Conservation (phyloP, 2,113 vertebrate genomes). For the Ailurus styani region DNA sequence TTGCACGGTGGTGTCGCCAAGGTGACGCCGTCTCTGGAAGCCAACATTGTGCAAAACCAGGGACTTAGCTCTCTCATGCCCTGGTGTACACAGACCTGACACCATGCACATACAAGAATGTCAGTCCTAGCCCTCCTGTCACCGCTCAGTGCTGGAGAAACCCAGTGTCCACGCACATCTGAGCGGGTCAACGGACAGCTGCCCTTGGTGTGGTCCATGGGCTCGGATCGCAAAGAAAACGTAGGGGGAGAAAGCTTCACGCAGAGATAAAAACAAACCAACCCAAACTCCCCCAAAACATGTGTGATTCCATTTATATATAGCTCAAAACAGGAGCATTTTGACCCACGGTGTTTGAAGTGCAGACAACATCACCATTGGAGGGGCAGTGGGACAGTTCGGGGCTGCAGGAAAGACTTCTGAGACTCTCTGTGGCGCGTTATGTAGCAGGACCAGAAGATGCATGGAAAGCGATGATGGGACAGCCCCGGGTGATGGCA, state of each 20-base stretch:
- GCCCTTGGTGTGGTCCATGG: rapidly evolving
- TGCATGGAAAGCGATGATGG: rapidly evolving
- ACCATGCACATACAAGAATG: rapidly evolving
- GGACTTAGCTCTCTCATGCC: rapidly evolving
- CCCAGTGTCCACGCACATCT: rapidly evolving
- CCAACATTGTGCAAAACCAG: rapidly evolving
- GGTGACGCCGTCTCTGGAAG: background rate
- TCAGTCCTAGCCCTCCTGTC: rapidly evolving
- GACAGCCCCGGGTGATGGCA: too few relatives aligned
- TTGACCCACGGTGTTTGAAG: rapidly evolving
- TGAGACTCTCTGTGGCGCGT: rapidly evolving
- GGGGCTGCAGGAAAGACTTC: background rate
- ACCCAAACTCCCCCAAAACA: rapidly evolving
- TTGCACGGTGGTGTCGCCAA: rapidly evolving
- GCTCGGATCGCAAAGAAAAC: rapidly evolving
- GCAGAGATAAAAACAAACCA: background rate
- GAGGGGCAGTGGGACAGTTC: too few relatives aligned
- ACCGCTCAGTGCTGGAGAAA: too few relatives aligned
- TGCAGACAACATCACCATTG: too few relatives aligned
- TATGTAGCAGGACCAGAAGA: background rate
- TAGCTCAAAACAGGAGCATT: background rate
- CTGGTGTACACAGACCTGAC: rapidly evolving
- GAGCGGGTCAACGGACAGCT: rapidly evolving
- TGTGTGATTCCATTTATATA: rapidly evolving
- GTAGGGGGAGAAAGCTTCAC: rapidly evolving